Conservation (phyloP, 2,797 vertebrate genomes). For the Acanthiza pusilla region DNA sequence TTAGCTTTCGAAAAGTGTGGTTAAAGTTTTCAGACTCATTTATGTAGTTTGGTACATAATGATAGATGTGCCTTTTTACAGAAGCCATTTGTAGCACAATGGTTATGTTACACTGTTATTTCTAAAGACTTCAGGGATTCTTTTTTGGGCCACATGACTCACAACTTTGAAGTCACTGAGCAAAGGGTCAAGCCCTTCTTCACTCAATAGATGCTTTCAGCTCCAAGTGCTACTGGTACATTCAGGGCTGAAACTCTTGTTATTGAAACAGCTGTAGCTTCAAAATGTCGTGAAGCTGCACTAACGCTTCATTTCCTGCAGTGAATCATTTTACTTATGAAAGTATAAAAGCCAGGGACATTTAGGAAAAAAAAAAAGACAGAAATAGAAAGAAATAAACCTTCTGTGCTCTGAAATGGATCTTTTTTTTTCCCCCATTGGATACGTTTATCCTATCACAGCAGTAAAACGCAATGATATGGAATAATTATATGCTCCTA, state of each 20-base stretch:
- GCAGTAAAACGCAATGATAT: slow-evolving; percentile 38
- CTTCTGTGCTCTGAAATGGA: background rate
- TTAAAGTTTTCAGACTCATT: slow-evolving; percentile 2
- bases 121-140: slow-evolving; percentile 22
- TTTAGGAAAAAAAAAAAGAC: background rate
- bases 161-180: slow-evolving; percentile 58
- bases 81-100: background rate
- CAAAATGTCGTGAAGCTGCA: slow-evolving; percentile 49
- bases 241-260: slow-evolving; percentile 53
- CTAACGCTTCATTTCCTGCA: slow-evolving; percentile 63
- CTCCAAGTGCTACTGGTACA: slow-evolving; percentile 36
- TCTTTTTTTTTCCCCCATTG: background rate
- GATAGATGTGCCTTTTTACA: background rate
- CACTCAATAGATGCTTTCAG: slow-evolving; percentile 62
- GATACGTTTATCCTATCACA: slow-evolving; percentile 7
- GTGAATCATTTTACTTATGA: slow-evolving; percentile 55
- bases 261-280: slow-evolving; percentile 64
- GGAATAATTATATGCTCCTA: slow-evolving; percentile 48
- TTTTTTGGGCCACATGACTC: slow-evolving; percentile 42
- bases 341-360: slow-evolving; percentile 15
- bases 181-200: slow-evolving; percentile 60
- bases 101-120: slow-evolving; percentile 13
- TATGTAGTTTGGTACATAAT: background rate
- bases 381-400: background rate
- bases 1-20: background rate